Evolutionary conservation across 2,888 invertebrate genomes (phyloP).

Genomic region (Drosophila neutralis): DNA sequence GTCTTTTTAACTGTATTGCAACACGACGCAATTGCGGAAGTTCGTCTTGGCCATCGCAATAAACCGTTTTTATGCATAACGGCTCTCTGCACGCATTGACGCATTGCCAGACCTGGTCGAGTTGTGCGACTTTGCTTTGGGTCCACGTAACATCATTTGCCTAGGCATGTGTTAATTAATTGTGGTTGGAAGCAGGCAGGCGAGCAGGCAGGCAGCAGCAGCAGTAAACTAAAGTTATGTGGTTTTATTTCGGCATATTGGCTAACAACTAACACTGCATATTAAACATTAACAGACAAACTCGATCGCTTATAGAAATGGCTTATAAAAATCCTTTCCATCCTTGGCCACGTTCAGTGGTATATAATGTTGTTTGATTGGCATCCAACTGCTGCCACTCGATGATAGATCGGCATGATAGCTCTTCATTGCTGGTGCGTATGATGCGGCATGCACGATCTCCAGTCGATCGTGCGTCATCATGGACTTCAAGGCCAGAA

Average conservation of each 20-base stretch:
- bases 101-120: slow-evolving; percentile 14
- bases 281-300: slow-evolving; percentile 7
- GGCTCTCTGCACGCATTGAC: slow-evolving; percentile 61
- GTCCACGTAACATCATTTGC: slow-evolving; percentile 64
- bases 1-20: slow-evolving; percentile 48
- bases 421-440: slow-evolving; percentile 50
- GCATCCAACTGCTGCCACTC: slow-evolving; percentile 71
- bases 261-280: slow-evolving; percentile 38
- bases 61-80: slow-evolving; percentile 76
- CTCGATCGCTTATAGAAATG: slow-evolving; percentile 66
- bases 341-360: slow-evolving; percentile 67
- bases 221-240: slow-evolving; percentile 39
- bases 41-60: slow-evolving; percentile 65
- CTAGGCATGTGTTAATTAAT: slow-evolving; percentile 67
- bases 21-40: slow-evolving; percentile 73
- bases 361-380: slow-evolving; percentile 66
- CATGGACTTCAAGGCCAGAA: slow-evolving; percentile 81
- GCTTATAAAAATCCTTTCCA: slow-evolving; percentile 55
- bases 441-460: slow-evolving; percentile 68
- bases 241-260: slow-evolving; percentile 55
- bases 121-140: slow-evolving; percentile 13
- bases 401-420: slow-evolving; percentile 57
- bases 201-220: neutral
- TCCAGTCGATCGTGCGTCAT: slow-evolving; percentile 72
- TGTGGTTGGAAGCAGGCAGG: slow-evolving; percentile 13